Evolutionary conservation across 1,140 invertebrate genomes (phyloP).

Genomic region (Drosophila equinoxialis): DNA sequence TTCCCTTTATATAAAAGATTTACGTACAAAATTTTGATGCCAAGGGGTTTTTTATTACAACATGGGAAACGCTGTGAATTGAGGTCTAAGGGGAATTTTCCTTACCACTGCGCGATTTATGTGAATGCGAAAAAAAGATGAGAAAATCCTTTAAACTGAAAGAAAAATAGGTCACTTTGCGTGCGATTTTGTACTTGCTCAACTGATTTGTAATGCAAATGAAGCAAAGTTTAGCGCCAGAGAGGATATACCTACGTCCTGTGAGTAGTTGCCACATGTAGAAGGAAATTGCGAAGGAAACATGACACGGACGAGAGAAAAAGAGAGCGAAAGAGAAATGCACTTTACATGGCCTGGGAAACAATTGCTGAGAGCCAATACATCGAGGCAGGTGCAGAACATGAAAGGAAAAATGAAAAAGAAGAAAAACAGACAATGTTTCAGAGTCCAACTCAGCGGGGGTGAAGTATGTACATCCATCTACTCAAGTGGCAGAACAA

Average conservation of each 20-base stretch:
- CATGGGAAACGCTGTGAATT: slow-evolving; percentile 55
- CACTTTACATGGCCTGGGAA: slow-evolving; percentile 39
- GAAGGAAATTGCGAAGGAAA: not conserved
- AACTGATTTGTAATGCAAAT: slow-evolving; percentile 79
- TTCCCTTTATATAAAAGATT: slow-evolving; percentile 13
- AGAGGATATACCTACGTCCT: slow-evolving; percentile 40
- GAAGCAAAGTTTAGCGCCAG: slow-evolving; percentile 57
- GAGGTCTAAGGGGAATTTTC: slow-evolving; percentile 10
- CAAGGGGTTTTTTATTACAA: slow-evolving; percentile 62
- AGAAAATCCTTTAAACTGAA: slow-evolving; percentile 30
- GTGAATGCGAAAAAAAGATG: slow-evolving; percentile 66
- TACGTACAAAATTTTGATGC: slow-evolving; percentile 29
- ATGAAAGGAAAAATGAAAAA: slow-evolving; percentile 10
- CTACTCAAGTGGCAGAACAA: slow-evolving; percentile 19
- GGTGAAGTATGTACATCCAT: not conserved
- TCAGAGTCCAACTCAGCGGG: slow-evolving; percentile 32
- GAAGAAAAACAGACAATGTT: not conserved
- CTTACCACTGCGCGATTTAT: slow-evolving; percentile 54
- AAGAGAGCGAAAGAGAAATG: slow-evolving; percentile 14
- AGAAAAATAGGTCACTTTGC: slow-evolving; percentile 64
- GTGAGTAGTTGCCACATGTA: too few species aligned
- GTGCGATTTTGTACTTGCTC: slow-evolving; percentile 67
- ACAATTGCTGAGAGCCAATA: slow-evolving; percentile 35
- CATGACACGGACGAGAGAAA: slow-evolving; percentile 6
- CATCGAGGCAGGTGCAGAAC: slow-evolving; percentile 36